phyloP scores from a whole-genome alignment of 30 jellyfish, hydroid and myxozoan species.

The Chironex yamaguchii region DNA sequence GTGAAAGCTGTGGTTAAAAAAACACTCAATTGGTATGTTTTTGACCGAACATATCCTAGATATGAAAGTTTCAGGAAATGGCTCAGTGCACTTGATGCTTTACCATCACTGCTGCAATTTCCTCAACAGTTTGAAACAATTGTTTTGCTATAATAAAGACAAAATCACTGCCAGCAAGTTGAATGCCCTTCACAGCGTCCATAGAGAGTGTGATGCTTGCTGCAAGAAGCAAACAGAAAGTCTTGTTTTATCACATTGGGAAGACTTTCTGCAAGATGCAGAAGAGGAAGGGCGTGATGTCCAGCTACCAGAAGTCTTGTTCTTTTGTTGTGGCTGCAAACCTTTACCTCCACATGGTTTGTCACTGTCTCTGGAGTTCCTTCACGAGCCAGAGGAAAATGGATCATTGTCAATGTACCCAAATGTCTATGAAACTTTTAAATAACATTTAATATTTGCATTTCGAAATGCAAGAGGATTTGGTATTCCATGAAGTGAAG shows the following conservation, averaged over 20 bases:
- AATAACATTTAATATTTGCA: conserved; percentile 40
- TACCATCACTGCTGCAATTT: conserved; percentile 12
- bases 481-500: conserved; percentile 41
- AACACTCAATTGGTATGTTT: conserved; percentile 58
- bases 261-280: conserved; percentile 47
- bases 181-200: conserved; percentile 48
- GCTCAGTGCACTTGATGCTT: conserved; percentile 39
- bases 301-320: conserved; percentile 47
- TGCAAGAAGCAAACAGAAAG: conserved; percentile 47
- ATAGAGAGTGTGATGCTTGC: conserved; percentile 44
- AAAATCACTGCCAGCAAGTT: conserved; percentile 40
- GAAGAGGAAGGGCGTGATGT: conserved; percentile 51
- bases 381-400: conserved; percentile 54
- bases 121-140: conserved; percentile 10
- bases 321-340: conserved; percentile 50
- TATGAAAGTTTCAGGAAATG: conserved; percentile 53
- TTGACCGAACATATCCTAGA: conserved; percentile 58
- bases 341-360: conserved; percentile 53
- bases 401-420: conserved; percentile 63
- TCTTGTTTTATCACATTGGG: conserved; percentile 46
- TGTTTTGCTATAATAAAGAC: conserved; percentile 17
- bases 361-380: conserved; percentile 44
- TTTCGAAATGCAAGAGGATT: conserved; percentile 43
- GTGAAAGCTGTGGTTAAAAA: conserved; percentile 50
- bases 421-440: conserved; percentile 27